Conservation (phyloP, 2,888 invertebrate species). For the Drepanosiphum platanoidis region DNA sequence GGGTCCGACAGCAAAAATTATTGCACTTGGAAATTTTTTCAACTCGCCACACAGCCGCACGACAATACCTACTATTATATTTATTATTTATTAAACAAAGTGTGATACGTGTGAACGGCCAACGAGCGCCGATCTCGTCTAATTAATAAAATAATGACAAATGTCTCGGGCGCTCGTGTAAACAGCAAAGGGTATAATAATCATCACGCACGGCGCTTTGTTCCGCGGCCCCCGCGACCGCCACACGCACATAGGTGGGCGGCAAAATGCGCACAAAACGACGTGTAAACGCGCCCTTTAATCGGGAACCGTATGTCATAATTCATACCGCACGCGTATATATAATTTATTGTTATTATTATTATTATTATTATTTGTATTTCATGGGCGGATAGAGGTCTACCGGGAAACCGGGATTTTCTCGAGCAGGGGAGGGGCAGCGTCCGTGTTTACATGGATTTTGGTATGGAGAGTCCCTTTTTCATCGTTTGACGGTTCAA, state of each 20-base stretch:
- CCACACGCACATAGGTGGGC: not conserved
- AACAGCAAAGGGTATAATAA: not conserved
- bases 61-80: not conserved
- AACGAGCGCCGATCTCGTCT: not conserved
- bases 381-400: no score
- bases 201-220: not conserved
- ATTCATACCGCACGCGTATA: not conserved
- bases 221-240: not conserved
- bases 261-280: not conserved
- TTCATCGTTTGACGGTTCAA: no score
- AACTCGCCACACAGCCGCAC: no score
- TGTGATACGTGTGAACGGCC: not conserved
- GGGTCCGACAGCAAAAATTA: no score
- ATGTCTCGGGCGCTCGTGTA: not conserved
- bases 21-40: no score
- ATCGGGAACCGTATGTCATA: not conserved
- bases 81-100: not conserved
- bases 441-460: no score
- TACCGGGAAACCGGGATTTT: no score
- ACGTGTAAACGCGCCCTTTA: constrained; percentile 8
- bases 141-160: constrained; percentile 18
- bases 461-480: no score
- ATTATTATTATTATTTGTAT: not conserved
- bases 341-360: constrained; percentile 3
- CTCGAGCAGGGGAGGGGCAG: no score